Conservation (phyloP, 2,888 invertebrate genomes). For the Eremobia ochroleuca region DNA sequence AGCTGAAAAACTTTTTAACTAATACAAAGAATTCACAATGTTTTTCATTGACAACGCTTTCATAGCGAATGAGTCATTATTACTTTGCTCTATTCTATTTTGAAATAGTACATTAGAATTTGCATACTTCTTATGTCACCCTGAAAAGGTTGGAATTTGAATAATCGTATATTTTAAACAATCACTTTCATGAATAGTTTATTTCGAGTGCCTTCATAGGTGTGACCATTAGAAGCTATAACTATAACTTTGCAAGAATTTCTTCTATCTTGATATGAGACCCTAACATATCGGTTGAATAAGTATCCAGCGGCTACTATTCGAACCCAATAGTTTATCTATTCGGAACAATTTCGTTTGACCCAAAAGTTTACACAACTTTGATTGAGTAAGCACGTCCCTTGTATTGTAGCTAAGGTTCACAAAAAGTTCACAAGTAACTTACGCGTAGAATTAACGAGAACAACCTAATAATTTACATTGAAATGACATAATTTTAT, state of each 20-base stretch:
- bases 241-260: slow-evolving; percentile 3
- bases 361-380: slow-evolving; percentile 75
- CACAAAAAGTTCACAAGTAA: slow-evolving; percentile 45
- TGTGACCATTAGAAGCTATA: background rate
- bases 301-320: slow-evolving; percentile 38
- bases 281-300: slow-evolving; percentile 28
- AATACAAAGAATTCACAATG: background rate
- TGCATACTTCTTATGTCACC: slow-evolving; percentile 1
- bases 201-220: background rate
- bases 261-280: slow-evolving; percentile 27
- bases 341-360: slow-evolving; percentile 67
- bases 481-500: slow-evolving; percentile 71
- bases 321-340: slow-evolving; percentile 61
- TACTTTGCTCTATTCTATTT: slow-evolving; percentile 11
- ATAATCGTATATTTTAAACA: slow-evolving; percentile 8
- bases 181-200: background rate
- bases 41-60: slow-evolving; percentile 5
- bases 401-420: slow-evolving; percentile 51
- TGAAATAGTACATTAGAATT: slow-evolving; percentile 8
- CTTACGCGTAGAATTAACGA: slow-evolving; percentile 47
- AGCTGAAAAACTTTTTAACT: background rate
- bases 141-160: slow-evolving; percentile 17
- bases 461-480: slow-evolving; percentile 65
- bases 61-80: background rate
- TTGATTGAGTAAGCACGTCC: slow-evolving; percentile 68